These are phyloP conservation scores for Meleagris gallopavo DNA, from an alignment of 2,113 vertebrate species.

Conservation along the genomic window DNA sequence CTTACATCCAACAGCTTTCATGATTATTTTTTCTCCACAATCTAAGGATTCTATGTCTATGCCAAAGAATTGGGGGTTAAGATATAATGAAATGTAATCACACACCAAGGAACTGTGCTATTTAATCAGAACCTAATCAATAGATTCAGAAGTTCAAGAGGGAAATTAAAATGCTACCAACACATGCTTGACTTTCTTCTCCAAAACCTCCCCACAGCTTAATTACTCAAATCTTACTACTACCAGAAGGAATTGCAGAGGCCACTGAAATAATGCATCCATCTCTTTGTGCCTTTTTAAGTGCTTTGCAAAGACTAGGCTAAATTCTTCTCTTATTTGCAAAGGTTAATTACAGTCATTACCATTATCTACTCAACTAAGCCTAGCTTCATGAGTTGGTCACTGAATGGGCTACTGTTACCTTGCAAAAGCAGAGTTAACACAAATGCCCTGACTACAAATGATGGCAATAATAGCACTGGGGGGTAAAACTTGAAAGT, in stretches of 20 bases:
- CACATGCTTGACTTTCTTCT: background rate
- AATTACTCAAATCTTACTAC: background rate
- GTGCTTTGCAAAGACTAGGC: background rate
- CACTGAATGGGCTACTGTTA: background rate
- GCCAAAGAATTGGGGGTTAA: background rate
- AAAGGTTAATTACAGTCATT: background rate
- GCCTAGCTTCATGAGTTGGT: background rate
- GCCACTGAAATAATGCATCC: background rate
- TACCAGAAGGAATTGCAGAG: background rate
- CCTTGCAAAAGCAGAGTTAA: background rate
- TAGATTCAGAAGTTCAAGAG: background rate
- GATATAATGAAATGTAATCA: background rate
- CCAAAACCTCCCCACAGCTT: background rate
- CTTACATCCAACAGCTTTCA: background rate
- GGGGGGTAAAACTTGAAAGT: background rate
- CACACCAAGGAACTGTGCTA: background rate
- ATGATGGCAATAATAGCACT: background rate
- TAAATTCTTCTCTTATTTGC: background rate
- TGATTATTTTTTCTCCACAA: background rate
- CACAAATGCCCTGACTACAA: background rate
- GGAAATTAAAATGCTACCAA: background rate
- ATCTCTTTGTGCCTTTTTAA: background rate
- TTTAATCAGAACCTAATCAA: background rate
- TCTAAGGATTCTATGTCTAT: background rate
- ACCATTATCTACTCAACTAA: background rate